Evolutionary conservation across 2,888 invertebrate genomes (phyloP).

Genomic region (Lithophane semibrunnea): DNA sequence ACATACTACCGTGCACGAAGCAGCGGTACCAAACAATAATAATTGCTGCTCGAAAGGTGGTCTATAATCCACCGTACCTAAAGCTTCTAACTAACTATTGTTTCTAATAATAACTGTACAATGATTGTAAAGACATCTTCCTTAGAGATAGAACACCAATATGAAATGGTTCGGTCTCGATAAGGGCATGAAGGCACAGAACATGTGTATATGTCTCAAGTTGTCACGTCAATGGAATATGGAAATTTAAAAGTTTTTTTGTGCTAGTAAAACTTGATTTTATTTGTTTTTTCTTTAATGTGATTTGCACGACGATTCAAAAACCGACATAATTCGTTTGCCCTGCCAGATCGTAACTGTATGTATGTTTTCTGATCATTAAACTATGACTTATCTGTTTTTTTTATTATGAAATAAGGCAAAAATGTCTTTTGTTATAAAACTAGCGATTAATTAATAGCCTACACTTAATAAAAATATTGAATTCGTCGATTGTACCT

Average conservation of each 20-base stretch:
- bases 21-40: not conserved
- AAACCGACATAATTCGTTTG: not conserved
- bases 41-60: slow-evolving; percentile 9
- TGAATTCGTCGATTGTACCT: not conserved
- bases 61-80: not conserved
- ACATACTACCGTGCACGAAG: not conserved
- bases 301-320: too few relatives aligned
- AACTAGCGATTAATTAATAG: not conserved
- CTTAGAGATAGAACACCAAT: not conserved
- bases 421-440: not conserved
- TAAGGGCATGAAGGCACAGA: slow-evolving; percentile 1
- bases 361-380: too few relatives aligned
- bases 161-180: not conserved
- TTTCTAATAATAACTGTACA: slow-evolving; percentile 13
- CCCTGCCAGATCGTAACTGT: not conserved
- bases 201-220: not conserved
- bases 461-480: not conserved
- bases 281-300: too few relatives aligned
- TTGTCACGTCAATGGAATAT: not conserved
- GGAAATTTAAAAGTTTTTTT: not conserved
- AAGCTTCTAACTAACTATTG: not conserved
- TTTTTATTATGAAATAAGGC: too few relatives aligned
- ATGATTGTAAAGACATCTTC: not conserved
- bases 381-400: too few relatives aligned
- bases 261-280: not conserved